A percentile compares a stretch with the other conserved stretches of the same genome.
phyloP scores from a whole-genome alignment of 2,113 vertebrate genomes.

The Antigone vipio region DNA sequence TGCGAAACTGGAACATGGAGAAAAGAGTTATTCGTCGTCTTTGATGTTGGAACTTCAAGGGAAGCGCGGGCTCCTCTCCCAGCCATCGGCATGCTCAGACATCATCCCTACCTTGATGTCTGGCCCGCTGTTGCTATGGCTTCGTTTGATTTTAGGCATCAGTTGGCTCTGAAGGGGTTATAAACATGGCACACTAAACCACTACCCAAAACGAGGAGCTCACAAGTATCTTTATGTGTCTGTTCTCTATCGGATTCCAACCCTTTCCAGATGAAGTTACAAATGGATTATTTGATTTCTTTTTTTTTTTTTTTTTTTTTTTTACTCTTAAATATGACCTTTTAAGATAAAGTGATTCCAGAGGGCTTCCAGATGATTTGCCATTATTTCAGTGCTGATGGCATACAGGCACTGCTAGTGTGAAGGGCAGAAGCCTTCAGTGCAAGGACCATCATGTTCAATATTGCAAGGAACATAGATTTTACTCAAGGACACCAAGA shows the following conservation, averaged over 20 bases:
- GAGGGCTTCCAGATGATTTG: constrained; percentile 42
- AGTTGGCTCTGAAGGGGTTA: neutral
- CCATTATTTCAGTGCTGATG: neutral
- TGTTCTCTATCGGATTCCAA: constrained; percentile 6
- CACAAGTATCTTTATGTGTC: neutral
- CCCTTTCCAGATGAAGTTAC: constrained; percentile 41
- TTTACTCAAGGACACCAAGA: neutral
- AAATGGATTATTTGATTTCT: constrained; percentile 2
- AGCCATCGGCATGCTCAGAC: neutral
- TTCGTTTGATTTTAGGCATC: neutral
- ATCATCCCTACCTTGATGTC: constrained; percentile 42
- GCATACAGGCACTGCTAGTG: neutral
- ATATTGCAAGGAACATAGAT: constrained; percentile 1
- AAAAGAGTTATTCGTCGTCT: constrained; percentile 31
- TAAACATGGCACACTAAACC: neutral
- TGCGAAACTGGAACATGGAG: neutral
- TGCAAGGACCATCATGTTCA: neutral
- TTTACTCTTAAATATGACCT: neutral
- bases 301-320: neutral
- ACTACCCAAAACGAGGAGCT: neutral
- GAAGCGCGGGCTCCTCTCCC: neutral
- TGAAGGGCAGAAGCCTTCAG: constrained; percentile 10
- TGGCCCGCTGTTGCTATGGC: neutral
- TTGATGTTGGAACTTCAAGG: constrained; percentile 1
- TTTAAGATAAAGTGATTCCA: constrained; percentile 45